Percentiles rank a stretch among this genome's conserved stretches.
phyloP scores from a whole-genome alignment of 1,140 invertebrate species.

The Archivesica marissinica region DNA sequence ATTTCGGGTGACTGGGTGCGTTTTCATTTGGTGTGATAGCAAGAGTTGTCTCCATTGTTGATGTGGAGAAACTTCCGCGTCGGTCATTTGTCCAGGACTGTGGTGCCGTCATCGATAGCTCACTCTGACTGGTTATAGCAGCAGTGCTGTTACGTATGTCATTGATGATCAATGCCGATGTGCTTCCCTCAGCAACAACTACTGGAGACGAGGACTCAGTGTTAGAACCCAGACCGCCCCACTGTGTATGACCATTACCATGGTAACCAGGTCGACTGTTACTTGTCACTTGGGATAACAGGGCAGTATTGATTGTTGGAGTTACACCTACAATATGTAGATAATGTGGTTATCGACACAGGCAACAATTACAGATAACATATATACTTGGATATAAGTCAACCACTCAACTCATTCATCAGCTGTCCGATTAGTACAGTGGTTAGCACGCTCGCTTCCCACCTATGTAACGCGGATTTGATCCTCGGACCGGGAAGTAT shows the following conservation, averaged over 20 bases:
- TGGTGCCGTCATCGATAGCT: not conserved
- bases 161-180: constrained; percentile 51
- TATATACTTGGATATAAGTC: no score
- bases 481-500: no score
- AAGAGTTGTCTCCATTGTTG: constrained; percentile 84
- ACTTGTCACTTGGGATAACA: constrained; percentile 35
- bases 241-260: constrained; percentile 56
- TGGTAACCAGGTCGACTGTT: constrained; percentile 49
- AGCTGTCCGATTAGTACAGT: no score
- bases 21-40: constrained; percentile 82
- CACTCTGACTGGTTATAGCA: not conserved
- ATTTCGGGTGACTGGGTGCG: constrained; percentile 68
- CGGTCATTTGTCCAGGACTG: constrained; percentile 5
- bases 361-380: constrained; percentile 46
- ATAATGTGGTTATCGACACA: no score
- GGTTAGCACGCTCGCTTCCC: no score
- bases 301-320: constrained; percentile 84
- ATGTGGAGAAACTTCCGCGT: constrained; percentile 79
- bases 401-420: no score
- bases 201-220: constrained; percentile 84
- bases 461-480: no score
- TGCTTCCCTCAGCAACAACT: constrained; percentile 81
- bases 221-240: constrained; percentile 72
- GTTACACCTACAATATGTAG: constrained; percentile 84
- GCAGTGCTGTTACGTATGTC: constrained; percentile 49